Base-by-base conservation (phyloP, 2,797 vertebrate species). In the Poeciliopsis gracilis region DNA sequence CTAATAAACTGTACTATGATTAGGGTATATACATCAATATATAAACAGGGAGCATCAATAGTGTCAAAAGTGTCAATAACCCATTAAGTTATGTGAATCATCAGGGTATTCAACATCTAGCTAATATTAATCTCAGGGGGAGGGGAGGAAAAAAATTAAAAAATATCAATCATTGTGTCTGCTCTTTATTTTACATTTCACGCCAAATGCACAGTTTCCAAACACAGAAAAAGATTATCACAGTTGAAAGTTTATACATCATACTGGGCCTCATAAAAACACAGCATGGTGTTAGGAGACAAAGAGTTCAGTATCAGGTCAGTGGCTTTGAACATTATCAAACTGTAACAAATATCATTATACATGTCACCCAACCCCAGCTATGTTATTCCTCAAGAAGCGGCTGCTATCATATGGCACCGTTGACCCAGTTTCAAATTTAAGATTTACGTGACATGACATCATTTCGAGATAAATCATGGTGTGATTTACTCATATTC, bases 401-500 rank as follows among this genome's bases (percentile, higher is more conserved):
- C 3, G 0, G 10, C 63, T 41, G 63, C n/a, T 30, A 33, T 30
- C 20, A 49, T 49, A 11, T 6, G 45, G n/a, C 45, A 30, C n/a
- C 0, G 18, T 6, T 72, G 16, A 33, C 7, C 15, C 16, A 15
- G 25, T 13, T 45, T 71, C 23, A n/a, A 53, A 72, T 82, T 81
- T 80, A 87, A 75, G 20, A 13, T 25, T 41, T 61, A 20, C 4
- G 18, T 59, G 38, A 7, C 57, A 10, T 15, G 10, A 59, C 28
- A 38, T 18, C 15, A 20, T 18, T 25, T 53, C 2, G 8, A 25
- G 61, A 30, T 30, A 80, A 49, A 77, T 67, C 86, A 33, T 46
- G 71, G 78, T 72, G 46, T 80, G 73, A 41, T 28, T 28, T 18
- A 73, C 76, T 41, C 43, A 73, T n/a, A 55, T n/a, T 55, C 70